Evolutionary conservation across 2,113 vertebrate genomes (phyloP), one percentile per base, ranked within the genome.

Genomic region (Fregata magnificens): DNA sequence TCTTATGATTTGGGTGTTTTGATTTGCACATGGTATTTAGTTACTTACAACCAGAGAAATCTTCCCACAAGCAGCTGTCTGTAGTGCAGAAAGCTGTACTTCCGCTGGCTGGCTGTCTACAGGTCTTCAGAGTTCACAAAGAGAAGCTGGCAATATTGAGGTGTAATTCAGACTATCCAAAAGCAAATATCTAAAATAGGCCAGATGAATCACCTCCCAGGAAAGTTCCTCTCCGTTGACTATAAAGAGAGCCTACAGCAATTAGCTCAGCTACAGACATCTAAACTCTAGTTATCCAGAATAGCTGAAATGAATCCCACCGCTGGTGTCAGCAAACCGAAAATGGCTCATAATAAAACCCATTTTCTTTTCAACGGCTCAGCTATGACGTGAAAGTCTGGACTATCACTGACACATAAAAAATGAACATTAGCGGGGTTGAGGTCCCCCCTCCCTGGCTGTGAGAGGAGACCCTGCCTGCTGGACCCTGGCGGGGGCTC

Each of bases 201-300:
- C 38, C 65, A 72, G 59, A 79, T 94, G n/a, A 95, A 72, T 79
- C 56, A 85, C 53, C 44, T 85, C 86, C 70, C 65, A 76, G 93
- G 36, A 80, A 92, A 85, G 70, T 56, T 79, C 82, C 73, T 90
- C 66, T 95, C 31, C 12, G 16, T 74, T 87, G n/a, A 52, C 44
- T 76, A 10, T 55, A 63, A 86, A 86, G 38, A 79, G 18, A 86
- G 21, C 34, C 66, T 61, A 29, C 40, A 73, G 44, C 73, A 90
- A 96, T 95, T 97, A 96, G 73, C 74, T 91, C 70, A 91, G 69
- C 65, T 55, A 26, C 1, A 6, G 84, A 65, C 49, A 69, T 49
- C 81, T 82, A 47, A 89, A 94, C 24, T 89, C 63, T 50, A n/a
- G 52, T 63, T 94, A 76, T 45, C 13, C 70, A 63, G 56, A 95